Base-by-base conservation (phyloP, 30 jellyfish, hydroid and myxozoan species). In the Turritopsis dohrnii region DNA sequence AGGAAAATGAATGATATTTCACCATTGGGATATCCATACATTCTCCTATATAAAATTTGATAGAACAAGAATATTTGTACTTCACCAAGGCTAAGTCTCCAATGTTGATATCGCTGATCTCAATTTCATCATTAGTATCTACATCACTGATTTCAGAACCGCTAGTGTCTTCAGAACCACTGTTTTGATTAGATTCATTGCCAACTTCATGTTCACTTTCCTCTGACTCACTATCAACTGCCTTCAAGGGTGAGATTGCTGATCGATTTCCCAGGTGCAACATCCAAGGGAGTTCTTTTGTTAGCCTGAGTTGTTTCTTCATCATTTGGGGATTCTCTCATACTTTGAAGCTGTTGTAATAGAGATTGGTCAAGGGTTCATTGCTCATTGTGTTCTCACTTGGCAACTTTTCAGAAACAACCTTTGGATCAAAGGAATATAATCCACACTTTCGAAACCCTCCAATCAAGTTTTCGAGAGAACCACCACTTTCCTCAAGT, bases 251-350 rank as follows among this genome's bases (percentile, higher is more conserved):
- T 72, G 18, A 18, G 27, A 72, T 16, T 72, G 81, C 81, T 60
- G 72, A 60, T 60, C n/a, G 72, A 60, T 60, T 60, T 60, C 72
- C 72, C 72, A 18, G 72, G 18, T 72, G 81, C 81, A 72, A 72
- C 81, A 72, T 72, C 81, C 26, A 72, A 72, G 17, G 53, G 81
- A 52, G 81, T 72, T 72, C 81, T 72, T 72, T 72, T 72, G 72
- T 60, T 60, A n/a, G 18, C n/a, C 17, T 72, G 81, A 22, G 81
- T 16, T 16, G 26, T 72, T 72, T 72, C 81, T 72, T 72, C 26
- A 22, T 22, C 81, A 72, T 18, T 18, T 16, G 81, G 81, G 26
- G 27, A 72, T 72, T 72, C 81, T 72, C 81, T 72, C 81, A 72
- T 72, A 72, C 18, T 72, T 22, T 72, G 81, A 72, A 72, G 27